These are phyloP conservation scores for Dysidea cf. avara DNA, from an alignment of 37 sponge, comb jelly and placozoan genomes.

Conservation along the genomic window DNA sequence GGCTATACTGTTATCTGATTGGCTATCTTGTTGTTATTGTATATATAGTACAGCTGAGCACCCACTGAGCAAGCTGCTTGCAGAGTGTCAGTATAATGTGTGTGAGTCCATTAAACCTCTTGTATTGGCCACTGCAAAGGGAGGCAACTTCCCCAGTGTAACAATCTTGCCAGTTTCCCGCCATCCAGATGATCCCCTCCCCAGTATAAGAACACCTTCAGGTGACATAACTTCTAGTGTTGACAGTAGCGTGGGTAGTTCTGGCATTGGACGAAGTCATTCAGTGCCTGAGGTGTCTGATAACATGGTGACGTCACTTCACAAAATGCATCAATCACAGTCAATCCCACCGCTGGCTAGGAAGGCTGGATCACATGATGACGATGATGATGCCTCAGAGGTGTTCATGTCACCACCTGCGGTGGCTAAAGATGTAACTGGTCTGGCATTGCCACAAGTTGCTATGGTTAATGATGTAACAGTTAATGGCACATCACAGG, in stretches of 20 bases:
- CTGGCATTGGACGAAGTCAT: too few species aligned
- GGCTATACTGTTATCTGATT: background rate
- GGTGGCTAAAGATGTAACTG: background rate
- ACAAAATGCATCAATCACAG: too few species aligned
- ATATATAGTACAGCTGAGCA: conserved; percentile 61
- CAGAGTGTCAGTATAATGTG: conserved; percentile 61
- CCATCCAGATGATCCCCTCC: too few species aligned
- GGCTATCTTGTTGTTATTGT: background rate
- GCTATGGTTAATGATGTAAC: background rate
- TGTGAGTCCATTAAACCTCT: conserved; percentile 51
- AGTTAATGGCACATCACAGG: background rate
- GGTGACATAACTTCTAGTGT: too few species aligned
- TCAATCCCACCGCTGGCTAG: too few species aligned
- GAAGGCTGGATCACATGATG: background rate
- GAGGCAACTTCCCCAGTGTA: conserved; percentile 38
- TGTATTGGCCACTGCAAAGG: conserved; percentile 30
- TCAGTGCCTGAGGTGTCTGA: too few species aligned
- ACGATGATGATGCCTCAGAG: conserved; percentile 13
- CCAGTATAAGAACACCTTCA: too few species aligned
- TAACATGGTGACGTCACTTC: too few species aligned
- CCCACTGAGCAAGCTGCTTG: conserved; percentile 68
- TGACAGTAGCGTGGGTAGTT: too few species aligned
- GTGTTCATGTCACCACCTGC: background rate
- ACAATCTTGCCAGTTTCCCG: too few species aligned
- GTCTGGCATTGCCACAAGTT: background rate